Percentiles rank a stretch among this genome's conserved stretches.
phyloP scores from a whole-genome alignment of 1,140 invertebrate species.

The Ctenoplectra terminalis region DNA sequence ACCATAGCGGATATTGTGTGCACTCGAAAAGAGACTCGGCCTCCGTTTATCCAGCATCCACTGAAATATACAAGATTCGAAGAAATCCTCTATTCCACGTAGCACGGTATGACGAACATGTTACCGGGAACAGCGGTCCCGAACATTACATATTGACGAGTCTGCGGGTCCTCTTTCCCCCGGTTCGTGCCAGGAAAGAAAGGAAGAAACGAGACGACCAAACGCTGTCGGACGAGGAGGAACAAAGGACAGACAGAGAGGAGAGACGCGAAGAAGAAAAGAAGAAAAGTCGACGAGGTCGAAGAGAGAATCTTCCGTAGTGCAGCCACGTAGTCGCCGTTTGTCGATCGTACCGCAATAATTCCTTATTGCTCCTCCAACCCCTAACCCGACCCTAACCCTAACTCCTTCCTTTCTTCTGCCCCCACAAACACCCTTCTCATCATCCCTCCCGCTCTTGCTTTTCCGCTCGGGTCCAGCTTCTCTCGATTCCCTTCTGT shows the following conservation, averaged over 20 bases:
- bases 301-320: conserved; percentile 75
- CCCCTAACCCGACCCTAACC: conserved; percentile 72
- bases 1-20: too few species aligned
- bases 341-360: conserved; percentile 83
- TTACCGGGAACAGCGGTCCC: conserved; percentile 37
- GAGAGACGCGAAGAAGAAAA: too few species aligned
- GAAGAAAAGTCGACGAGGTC: too few species aligned
- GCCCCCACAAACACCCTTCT: too few species aligned
- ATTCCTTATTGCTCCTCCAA: conserved; percentile 83
- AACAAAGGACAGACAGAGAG: conserved; percentile 32
- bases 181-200: conserved; percentile 38
- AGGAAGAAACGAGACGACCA: conserved; percentile 42
- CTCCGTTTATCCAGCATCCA: conserved; percentile 39
- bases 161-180: conserved; percentile 43
- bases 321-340: conserved; percentile 82
- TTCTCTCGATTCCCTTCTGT: too few species aligned
- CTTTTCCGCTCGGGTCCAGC: too few species aligned
- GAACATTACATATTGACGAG: conserved; percentile 78
- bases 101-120: conserved; percentile 35
- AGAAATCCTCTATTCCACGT: conserved; percentile 70
- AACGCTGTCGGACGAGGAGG: background rate
- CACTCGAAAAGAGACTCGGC: too few species aligned
- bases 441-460: too few species aligned
- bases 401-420: conserved; percentile 65
- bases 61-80: conserved; percentile 63